Percentiles rank a stretch among this genome's conserved stretches.
Evolutionary conservation across 2,797 vertebrate species (phyloP).

Genomic region (Paramormyrops hopkinsi): DNA sequence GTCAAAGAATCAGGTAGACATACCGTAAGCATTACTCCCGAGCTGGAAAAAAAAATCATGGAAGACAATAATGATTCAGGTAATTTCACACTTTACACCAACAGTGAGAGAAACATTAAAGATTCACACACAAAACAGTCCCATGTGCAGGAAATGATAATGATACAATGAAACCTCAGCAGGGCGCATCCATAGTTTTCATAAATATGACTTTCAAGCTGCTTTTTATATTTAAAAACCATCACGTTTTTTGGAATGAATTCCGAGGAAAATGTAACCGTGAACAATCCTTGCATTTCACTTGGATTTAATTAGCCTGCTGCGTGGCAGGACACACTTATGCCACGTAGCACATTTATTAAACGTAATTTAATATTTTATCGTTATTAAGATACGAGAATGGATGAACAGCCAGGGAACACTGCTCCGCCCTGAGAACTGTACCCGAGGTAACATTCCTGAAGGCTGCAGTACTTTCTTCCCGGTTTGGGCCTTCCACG

Average conservation of each 20-base stretch:
- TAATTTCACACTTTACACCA: not conserved
- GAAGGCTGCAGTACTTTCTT: not conserved
- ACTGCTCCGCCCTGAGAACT: not conserved
- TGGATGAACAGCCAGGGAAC: not conserved
- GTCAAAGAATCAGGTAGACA: not conserved
- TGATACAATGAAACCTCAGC: not conserved
- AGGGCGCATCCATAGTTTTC: not conserved
- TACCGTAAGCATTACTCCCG: not conserved
- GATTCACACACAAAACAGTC: not conserved
- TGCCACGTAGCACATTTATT: not conserved
- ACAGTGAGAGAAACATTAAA: not conserved
- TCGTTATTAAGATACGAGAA: not conserved
- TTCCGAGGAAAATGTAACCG: not conserved
- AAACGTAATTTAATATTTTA: not conserved
- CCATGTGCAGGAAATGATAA: not conserved
- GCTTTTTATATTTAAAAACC: not conserved
- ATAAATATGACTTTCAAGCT: not conserved
- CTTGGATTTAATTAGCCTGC: not conserved
- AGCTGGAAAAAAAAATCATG: not conserved
- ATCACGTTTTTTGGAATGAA: not conserved
- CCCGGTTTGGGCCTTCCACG: not conserved
- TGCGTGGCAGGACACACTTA: not conserved
- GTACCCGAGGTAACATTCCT: not conserved
- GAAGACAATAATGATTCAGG: not conserved
- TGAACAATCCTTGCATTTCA: not conserved